A percentile compares a stretch with the other conserved stretches of the same genome.
Evolutionary conservation across 2,797 vertebrate species (phyloP).

Genomic region (Microctenopoma stevenorrisi): DNA sequence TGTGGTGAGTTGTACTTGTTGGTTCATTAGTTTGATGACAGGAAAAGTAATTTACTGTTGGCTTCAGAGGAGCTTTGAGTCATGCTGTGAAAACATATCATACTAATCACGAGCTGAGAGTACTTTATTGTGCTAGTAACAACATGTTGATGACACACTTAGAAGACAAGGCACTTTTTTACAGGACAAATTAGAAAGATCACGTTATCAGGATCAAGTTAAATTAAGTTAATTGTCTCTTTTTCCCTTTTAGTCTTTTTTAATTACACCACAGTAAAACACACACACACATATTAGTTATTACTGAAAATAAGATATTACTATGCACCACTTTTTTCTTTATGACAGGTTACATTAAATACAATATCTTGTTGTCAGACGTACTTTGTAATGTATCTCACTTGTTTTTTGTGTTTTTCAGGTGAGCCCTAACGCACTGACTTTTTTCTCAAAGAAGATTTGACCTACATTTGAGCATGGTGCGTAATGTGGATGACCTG

Average conservation of each 20-base stretch:
- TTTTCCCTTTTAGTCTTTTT: not conserved
- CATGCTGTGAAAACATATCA: conserved; percentile 3
- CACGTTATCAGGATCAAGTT: too few relatives aligned
- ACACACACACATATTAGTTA: too few relatives aligned
- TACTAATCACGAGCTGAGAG: conserved; percentile 18
- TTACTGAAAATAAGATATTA: not conserved
- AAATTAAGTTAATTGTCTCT: too few relatives aligned
- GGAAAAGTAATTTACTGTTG: conserved; percentile 46
- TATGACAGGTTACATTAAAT: too few relatives aligned
- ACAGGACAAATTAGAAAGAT: not conserved
- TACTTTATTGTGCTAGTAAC: conserved; percentile 25
- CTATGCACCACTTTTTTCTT: not conserved
- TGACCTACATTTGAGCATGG: conserved; percentile 81
- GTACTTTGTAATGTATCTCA: not conserved
- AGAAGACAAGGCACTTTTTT: not conserved
- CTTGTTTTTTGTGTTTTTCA: conserved; percentile 32
- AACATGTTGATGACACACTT: conserved; percentile 14
- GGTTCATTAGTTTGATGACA: conserved; percentile 36
- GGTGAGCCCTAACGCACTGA: conserved; percentile 49
- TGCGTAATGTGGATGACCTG: conserved; percentile 94
- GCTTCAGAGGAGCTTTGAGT: conserved; percentile 24
- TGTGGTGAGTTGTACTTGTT: conserved; percentile 73
- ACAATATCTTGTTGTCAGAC: conserved; percentile 4
- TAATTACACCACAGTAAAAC: not conserved
- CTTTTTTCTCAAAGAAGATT: conserved; percentile 32